Conservation (phyloP, 2,888 invertebrate genomes). For the Rhamnusium bicolor region DNA sequence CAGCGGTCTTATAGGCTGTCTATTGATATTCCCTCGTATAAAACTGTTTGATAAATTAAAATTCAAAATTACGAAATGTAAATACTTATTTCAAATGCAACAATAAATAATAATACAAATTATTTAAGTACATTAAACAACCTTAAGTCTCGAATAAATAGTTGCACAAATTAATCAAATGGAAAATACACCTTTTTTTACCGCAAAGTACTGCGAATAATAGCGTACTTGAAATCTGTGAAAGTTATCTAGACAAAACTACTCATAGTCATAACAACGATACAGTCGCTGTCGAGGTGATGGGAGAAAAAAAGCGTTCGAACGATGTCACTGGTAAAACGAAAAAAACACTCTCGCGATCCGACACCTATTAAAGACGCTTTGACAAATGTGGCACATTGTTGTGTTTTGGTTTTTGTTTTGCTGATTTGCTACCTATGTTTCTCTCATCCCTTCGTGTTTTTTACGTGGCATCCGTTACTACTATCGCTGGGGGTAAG, state of each 20-base stretch:
- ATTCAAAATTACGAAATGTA: not conserved
- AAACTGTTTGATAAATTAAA: no score
- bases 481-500: conserved; percentile 60
- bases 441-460: conserved; percentile 55
- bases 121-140: not conserved
- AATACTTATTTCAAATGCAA: no score
- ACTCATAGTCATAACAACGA: not conserved
- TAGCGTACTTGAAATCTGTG: not conserved
- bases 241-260: not conserved
- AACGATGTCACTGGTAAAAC: conserved; percentile 19
- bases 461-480: conserved; percentile 62
- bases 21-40: no score
- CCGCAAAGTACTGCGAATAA: conserved; percentile 10
- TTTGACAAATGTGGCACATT: conserved; percentile 55
- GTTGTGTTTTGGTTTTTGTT: conserved; percentile 53
- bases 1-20: no score
- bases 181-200: not conserved
- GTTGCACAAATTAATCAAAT: not conserved
- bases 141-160: not conserved
- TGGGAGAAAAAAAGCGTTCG: conserved; percentile 16
- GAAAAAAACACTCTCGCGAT: conserved; percentile 29
- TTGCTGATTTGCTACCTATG: conserved; percentile 54
- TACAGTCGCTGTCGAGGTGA: conserved; percentile 4
- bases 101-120: no score
- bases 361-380: conserved; percentile 44